Evolutionary conservation across 2,888 invertebrate species (phyloP).

Genomic region (Rhingia rostrata): DNA sequence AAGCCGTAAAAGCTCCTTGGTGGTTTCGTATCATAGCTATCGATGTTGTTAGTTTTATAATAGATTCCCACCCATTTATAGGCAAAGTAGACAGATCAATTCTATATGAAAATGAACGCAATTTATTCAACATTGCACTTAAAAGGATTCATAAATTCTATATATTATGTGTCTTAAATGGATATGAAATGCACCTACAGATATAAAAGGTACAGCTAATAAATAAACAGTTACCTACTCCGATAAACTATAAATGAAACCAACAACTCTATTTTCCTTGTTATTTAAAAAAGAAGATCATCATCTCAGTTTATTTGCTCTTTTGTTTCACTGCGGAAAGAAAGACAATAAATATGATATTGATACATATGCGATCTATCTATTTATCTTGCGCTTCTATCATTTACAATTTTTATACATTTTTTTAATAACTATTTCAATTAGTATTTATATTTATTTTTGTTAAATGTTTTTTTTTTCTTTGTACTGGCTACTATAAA

Average conservation of each 20-base stretch:
- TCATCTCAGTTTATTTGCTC: constrained; percentile 64
- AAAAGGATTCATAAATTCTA: no score
- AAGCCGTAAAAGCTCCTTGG: no score
- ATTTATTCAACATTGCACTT: no score
- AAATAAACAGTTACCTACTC: no score
- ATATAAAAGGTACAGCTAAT: no score
- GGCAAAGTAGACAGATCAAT: no score
- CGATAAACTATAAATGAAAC: constrained; percentile 2
- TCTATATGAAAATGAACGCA: no score
- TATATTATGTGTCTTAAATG: no score
- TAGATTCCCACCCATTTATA: no score
- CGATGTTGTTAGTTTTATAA: no score
- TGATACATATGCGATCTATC: constrained; percentile 57
- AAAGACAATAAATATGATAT: constrained; percentile 67
- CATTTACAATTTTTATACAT: constrained; percentile 53
- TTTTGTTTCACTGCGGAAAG: constrained; percentile 52
- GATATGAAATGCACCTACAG: no score
- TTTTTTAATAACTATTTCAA: constrained; percentile 34
- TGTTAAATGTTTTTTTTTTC: constrained; percentile 35
- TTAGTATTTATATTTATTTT: constrained; percentile 11
- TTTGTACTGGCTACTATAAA: constrained; percentile 75
- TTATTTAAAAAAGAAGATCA: constrained; percentile 69
- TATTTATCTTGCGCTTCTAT: constrained; percentile 18
- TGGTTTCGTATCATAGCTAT: no score
- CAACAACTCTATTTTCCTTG: constrained; percentile 17